Evolutionary conservation across 2,113 vertebrate species (phyloP).

Genomic region (Piprites chloris): DNA sequence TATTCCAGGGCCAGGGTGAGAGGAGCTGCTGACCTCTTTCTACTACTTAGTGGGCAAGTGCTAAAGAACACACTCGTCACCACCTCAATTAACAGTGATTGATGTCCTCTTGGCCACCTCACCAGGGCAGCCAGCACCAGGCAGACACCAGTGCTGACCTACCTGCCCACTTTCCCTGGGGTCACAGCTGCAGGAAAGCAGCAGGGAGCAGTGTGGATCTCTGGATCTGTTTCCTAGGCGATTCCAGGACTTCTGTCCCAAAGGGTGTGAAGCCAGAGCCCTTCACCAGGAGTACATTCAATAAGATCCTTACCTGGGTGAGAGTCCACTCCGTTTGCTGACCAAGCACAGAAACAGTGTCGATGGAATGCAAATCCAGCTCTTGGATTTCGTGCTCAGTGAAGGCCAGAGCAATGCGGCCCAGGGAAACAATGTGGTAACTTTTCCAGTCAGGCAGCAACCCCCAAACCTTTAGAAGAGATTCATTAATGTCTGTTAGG

Average conservation of each 20-base stretch:
- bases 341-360: conserved; percentile 67
- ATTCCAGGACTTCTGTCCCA: not conserved
- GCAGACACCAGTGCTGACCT: not conserved
- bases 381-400: conserved; percentile 67
- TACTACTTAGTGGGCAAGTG: not conserved
- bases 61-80: not conserved
- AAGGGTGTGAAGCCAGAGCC: not conserved
- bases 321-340: conserved; percentile 72
- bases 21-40: not conserved
- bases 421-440: conserved; percentile 72
- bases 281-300: not conserved
- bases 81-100: not conserved
- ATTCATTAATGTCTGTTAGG: not conserved
- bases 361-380: conserved; percentile 73
- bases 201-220: not conserved
- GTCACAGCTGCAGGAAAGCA: not conserved
- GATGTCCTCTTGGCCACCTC: not conserved
- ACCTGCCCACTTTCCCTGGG: not conserved
- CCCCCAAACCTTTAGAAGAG: conserved; percentile 70
- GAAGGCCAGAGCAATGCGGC: conserved; percentile 73
- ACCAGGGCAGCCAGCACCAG: not conserved
- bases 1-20: not conserved
- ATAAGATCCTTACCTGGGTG: conserved; percentile 58
- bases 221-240: not conserved
- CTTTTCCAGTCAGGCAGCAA: conserved; percentile 66